Percentiles rank a stretch among this genome's conserved stretches.
phyloP scores from a whole-genome alignment of 2,888 invertebrate species.

The Eurytoma californica region DNA sequence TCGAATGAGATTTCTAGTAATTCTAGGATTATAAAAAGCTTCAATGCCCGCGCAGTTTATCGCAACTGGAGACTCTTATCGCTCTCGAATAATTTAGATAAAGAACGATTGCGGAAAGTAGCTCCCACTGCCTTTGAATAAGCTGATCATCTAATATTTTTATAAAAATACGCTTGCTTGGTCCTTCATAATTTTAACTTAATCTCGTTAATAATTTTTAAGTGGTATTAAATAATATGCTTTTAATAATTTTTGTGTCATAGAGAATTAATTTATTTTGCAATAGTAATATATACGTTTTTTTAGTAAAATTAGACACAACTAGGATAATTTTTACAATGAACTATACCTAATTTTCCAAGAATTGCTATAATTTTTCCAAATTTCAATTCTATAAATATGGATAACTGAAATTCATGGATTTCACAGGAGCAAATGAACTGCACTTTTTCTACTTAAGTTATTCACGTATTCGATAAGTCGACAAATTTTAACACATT shows the following conservation, averaged over 20 bases:
- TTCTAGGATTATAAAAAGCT: neutral
- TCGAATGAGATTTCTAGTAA: neutral
- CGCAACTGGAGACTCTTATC: neutral
- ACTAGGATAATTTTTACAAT: no score
- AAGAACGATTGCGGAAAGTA: neutral
- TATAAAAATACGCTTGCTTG: neutral
- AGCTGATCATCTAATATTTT: neutral
- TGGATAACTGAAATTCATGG: no score
- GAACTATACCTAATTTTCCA: no score
- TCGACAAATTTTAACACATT: no score
- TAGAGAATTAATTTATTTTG: neutral
- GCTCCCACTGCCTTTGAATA: neutral
- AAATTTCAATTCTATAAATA: no score
- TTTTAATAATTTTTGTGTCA: neutral
- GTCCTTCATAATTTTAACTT: neutral
- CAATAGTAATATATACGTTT: no score
- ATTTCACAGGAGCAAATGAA: no score
- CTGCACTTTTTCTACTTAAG: no score
- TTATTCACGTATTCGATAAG: no score
- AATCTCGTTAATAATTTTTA: neutral
- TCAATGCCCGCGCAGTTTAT: conserved; percentile 7
- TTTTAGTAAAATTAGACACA: no score
- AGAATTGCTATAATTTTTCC: no score
- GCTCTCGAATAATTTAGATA: conserved; percentile 35
- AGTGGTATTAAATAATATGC: neutral